phyloP scores from a whole-genome alignment of 2,888 invertebrate genomes.

The Metalampra italica region DNA sequence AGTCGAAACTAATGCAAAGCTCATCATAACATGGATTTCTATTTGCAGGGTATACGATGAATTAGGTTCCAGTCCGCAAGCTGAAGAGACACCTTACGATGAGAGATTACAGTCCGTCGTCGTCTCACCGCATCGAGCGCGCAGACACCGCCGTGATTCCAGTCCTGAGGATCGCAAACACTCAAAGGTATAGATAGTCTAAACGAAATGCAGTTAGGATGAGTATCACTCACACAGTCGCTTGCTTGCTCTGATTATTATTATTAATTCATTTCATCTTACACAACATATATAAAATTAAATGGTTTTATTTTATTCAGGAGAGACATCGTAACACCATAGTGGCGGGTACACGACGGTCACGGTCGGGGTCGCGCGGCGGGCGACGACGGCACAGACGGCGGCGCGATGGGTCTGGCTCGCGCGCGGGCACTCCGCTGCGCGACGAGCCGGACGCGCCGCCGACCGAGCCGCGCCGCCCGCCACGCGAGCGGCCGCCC shows the following conservation, averaged over 20 bases:
- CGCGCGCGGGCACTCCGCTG: slow-evolving; percentile 90
- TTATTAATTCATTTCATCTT: no score
- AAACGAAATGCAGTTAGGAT: background rate
- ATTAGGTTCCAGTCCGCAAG: slow-evolving; percentile 82
- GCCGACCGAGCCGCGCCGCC: slow-evolving; percentile 86
- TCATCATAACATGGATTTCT: background rate
- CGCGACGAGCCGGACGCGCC: slow-evolving; percentile 88
- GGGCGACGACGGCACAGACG: slow-evolving; percentile 71
- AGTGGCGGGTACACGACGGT: slow-evolving; percentile 30
- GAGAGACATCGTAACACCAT: slow-evolving; percentile 50
- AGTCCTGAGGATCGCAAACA: slow-evolving; percentile 82
- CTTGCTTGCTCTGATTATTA: no score
- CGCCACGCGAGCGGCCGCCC: slow-evolving; percentile 79
- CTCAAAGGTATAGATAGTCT: slow-evolving; percentile 64
- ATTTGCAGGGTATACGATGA: slow-evolving; percentile 65
- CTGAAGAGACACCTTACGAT: slow-evolving; percentile 77
- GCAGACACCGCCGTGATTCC: slow-evolving; percentile 80
- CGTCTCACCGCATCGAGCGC: slow-evolving; percentile 65
- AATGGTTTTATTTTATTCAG: slow-evolving; percentile 25
- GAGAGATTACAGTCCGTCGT: slow-evolving; percentile 74
- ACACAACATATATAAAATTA: no score
- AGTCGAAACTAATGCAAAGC: background rate
- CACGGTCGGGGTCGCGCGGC: slow-evolving; percentile 51
- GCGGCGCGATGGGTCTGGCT: slow-evolving; percentile 73
- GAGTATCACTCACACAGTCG: no score